Conservation (phyloP, 2,888 invertebrate genomes). For the Epistrophe eligans region DNA sequence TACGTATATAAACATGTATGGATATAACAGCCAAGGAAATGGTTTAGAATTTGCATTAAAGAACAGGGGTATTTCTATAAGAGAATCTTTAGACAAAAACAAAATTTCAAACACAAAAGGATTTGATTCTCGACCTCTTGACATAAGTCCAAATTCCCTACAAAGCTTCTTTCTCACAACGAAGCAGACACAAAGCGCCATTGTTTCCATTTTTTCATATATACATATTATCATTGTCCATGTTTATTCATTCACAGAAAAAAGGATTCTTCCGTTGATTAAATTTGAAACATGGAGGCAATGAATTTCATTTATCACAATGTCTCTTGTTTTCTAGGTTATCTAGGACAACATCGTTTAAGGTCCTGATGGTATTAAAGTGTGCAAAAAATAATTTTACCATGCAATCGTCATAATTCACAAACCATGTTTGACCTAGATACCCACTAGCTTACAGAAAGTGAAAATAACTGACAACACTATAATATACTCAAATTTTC, state of each 20-base stretch:
- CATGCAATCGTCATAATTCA: conserved; percentile 35
- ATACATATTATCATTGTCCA: not conserved
- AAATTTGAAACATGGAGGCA: conserved; percentile 40
- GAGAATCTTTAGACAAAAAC: conserved; percentile 31
- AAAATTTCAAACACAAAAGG: conserved; percentile 55
- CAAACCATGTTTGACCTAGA: conserved; percentile 52
- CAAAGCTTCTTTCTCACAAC: conserved; percentile 6
- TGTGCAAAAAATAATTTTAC: conserved; percentile 43
- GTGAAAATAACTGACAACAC: no score
- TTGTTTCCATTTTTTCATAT: conserved; percentile 50
- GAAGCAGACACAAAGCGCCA: conserved; percentile 38
- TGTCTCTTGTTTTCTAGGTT: conserved; percentile 2
- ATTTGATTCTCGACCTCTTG: conserved; percentile 54
- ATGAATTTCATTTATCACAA: conserved; percentile 23
- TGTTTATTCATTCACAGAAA: conserved; percentile 9
- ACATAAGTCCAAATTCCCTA: conserved; percentile 40
- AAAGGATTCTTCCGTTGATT: conserved; percentile 28
- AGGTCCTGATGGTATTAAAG: conserved; percentile 19
- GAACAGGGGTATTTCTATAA: not conserved
- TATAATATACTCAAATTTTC: no score
- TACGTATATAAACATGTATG: not conserved
- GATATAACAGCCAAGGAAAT: conserved; percentile 16
- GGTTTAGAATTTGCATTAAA: conserved; percentile 29
- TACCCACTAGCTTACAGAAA: not conserved
- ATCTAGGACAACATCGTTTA: conserved; percentile 46